These are phyloP conservation scores for Anguilla anguilla DNA, from an alignment of 2,797 vertebrate genomes.

Conservation along the genomic window DNA sequence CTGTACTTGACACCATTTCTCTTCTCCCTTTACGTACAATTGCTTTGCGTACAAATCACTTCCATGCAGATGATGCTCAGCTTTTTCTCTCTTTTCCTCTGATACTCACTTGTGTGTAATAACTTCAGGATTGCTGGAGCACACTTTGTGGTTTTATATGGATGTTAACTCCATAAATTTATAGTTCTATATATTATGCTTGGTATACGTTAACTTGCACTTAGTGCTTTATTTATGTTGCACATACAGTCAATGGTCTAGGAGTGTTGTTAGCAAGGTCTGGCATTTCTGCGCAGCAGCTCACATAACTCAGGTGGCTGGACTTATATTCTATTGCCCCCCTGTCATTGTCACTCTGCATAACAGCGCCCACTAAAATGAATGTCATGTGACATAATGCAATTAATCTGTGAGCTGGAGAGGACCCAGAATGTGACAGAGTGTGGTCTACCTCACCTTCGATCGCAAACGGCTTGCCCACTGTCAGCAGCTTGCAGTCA, in stretches of 20 bases:
- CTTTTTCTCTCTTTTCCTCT: not conserved
- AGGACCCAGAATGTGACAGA: not conserved
- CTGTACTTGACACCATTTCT: not conserved
- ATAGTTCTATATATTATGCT: no score
- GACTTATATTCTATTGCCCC: no score
- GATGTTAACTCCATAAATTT: not conserved
- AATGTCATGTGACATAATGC: not conserved
- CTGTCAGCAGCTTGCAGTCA: conserved; percentile 87
- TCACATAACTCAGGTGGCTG: no score
- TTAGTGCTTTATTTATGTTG: no score
- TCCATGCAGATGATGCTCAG: not conserved
- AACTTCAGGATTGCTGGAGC: not conserved
- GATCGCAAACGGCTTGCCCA: conserved; percentile 91
- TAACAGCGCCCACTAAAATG: not conserved
- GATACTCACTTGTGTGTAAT: not conserved
- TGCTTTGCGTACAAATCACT: not conserved
- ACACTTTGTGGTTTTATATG: not conserved
- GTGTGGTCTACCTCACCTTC: conserved; percentile 74
- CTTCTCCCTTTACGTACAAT: not conserved
- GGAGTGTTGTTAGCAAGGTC: no score
- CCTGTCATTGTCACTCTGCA: not conserved
- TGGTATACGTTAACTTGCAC: no score
- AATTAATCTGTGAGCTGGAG: not conserved
- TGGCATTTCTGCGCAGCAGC: no score
- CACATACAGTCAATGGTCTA: no score